Percentiles rank a stretch among this genome's conserved stretches.
Conservation (phyloP, 2,888 invertebrate species). For the Muscina levida region DNA sequence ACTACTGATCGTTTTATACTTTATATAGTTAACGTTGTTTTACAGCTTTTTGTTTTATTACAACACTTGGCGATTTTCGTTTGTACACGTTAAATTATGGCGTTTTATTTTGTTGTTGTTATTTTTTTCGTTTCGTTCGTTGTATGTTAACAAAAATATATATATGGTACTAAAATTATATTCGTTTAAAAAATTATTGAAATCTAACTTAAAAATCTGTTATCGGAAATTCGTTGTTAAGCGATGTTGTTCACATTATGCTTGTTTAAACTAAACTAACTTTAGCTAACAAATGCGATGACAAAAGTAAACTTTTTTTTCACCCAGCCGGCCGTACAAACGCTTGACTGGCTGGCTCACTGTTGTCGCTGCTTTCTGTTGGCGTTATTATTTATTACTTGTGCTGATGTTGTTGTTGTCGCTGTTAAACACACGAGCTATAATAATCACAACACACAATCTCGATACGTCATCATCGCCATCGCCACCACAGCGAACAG, state of each 20-base stretch:
- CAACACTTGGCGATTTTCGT: no score
- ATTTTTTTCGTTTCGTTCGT: slow-evolving; percentile 14
- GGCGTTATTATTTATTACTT: no score
- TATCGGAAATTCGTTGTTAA: slow-evolving; percentile 20
- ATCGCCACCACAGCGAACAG: slow-evolving; percentile 25
- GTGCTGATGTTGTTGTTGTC: slow-evolving; percentile 3
- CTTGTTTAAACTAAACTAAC: slow-evolving; percentile 63
- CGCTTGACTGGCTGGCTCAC: not conserved
- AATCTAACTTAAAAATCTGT: slow-evolving; percentile 9
- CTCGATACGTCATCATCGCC: slow-evolving; percentile 50
- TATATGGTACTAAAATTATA: slow-evolving; percentile 23
- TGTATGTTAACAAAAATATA: not conserved
- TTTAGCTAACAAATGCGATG: slow-evolving; percentile 56
- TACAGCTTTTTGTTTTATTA: not conserved
- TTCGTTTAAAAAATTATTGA: not conserved
- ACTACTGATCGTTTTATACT: slow-evolving; percentile 28
- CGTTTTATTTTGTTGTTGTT: not conserved
- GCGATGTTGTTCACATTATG: slow-evolving; percentile 56
- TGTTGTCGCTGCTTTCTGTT: not conserved
- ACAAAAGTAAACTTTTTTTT: slow-evolving; percentile 59
- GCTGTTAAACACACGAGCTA: slow-evolving; percentile 54
- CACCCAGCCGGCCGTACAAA: slow-evolving; percentile 21
- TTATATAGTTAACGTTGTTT: slow-evolving; percentile 21
- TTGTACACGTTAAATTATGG: slow-evolving; percentile 29
- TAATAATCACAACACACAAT: slow-evolving; percentile 32